Evolutionary conservation across 2,113 vertebrate species (phyloP).

Genomic region (Malurus elegans): DNA sequence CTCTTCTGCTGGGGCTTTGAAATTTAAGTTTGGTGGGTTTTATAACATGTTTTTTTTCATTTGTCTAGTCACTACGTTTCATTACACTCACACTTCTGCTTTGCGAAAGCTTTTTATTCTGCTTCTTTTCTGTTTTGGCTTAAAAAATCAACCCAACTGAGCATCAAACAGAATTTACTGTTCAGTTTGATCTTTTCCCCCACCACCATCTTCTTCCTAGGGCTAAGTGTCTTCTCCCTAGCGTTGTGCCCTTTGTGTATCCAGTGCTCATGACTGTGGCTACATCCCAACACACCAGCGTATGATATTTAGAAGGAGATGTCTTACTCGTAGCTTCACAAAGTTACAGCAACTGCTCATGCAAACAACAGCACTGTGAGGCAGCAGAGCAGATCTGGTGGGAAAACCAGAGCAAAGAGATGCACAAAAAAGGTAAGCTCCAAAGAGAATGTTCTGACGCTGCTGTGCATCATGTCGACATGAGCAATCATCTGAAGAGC

Average conservation of each 20-base stretch:
- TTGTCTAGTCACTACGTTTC: constrained; percentile 54
- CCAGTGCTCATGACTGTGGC: background rate
- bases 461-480: background rate
- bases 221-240: background rate
- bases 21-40: background rate
- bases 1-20: background rate
- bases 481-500: background rate
- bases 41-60: background rate
- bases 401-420: constrained; percentile 26
- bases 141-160: background rate
- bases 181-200: background rate
- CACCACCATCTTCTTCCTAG: background rate
- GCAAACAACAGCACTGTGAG: background rate
- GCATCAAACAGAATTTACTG: background rate
- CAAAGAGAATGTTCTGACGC: background rate
- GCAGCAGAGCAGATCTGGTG: background rate
- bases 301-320: background rate
- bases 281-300: background rate
- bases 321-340: background rate
- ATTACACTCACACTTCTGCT: constrained; percentile 59
- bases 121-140: background rate
- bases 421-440: background rate
- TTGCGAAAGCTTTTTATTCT: constrained; percentile 24
- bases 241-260: background rate
- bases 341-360: background rate